Conservation (phyloP, 2,888 invertebrate species). For the Hirtodrosophila alboralis region DNA sequence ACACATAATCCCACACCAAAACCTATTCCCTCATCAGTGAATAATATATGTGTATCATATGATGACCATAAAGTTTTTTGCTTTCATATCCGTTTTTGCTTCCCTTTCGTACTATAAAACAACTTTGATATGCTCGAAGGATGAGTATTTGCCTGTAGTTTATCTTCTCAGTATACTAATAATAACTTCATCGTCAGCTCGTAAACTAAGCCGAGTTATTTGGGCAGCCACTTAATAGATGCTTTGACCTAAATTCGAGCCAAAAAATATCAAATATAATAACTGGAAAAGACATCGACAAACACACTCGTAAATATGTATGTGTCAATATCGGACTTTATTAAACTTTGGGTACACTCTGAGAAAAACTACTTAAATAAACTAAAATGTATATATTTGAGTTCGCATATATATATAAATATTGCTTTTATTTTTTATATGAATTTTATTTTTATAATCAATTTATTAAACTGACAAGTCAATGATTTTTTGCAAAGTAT, state of each 20-base stretch:
- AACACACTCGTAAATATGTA: too few relatives aligned
- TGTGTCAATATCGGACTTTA: too few relatives aligned
- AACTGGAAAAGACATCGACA: background rate
- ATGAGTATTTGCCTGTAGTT: slow-evolving; percentile 4
- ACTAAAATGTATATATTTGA: too few relatives aligned
- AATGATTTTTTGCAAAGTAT: too few relatives aligned
- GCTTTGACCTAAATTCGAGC: slow-evolving; percentile 50
- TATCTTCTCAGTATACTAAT: slow-evolving; percentile 38
- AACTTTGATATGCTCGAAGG: background rate
- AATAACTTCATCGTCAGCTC: slow-evolving; percentile 60
- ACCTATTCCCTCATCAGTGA: slow-evolving; percentile 14
- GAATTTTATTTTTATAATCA: too few relatives aligned
- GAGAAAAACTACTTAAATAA: too few relatives aligned
- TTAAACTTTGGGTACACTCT: too few relatives aligned
- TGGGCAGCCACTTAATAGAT: slow-evolving; percentile 47
- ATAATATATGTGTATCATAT: slow-evolving; percentile 23
- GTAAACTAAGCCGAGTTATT: slow-evolving; percentile 25
- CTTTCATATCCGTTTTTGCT: slow-evolving; percentile 23
- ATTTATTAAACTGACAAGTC: too few relatives aligned
- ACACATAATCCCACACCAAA: slow-evolving; percentile 7
- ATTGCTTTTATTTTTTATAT: too few relatives aligned
- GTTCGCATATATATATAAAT: too few relatives aligned
- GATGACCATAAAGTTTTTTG: slow-evolving; percentile 21
- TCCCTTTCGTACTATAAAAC: too few relatives aligned
- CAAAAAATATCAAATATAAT: slow-evolving; percentile 39